Evolutionary conservation across 53 echinoderm and acorn worm species (phyloP).

Genomic region (Henricia sp.): DNA sequence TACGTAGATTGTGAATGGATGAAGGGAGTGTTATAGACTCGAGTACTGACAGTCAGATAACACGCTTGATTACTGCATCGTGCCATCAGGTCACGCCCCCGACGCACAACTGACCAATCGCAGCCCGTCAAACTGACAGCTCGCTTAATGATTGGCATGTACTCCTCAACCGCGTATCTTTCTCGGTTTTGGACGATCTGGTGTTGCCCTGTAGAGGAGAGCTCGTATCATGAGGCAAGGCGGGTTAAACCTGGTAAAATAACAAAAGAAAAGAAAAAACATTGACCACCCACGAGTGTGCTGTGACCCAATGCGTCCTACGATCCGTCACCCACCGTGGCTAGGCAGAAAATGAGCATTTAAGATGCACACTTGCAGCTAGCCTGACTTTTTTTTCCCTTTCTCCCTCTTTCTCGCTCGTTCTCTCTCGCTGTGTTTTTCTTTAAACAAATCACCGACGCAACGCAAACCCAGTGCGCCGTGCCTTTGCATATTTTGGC

Average conservation of each 20-base stretch:
- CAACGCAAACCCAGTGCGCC: slow-evolving; percentile 50
- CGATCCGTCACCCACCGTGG: slow-evolving; percentile 17
- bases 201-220: slow-evolving; percentile 21
- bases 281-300: slow-evolving; percentile 44
- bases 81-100: slow-evolving; percentile 68
- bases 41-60: slow-evolving; percentile 15
- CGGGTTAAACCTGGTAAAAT: slow-evolving; percentile 48
- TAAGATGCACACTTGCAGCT: slow-evolving; percentile 68
- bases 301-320: slow-evolving; percentile 10
- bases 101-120: slow-evolving; percentile 49
- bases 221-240: slow-evolving; percentile 17
- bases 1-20: too few relatives aligned
- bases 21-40: too few relatives aligned
- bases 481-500: slow-evolving; percentile 78
- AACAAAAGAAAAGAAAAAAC: slow-evolving; percentile 13
- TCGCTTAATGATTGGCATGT: slow-evolving; percentile 51
- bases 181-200: background rate
- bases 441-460: slow-evolving; percentile 56
- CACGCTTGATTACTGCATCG: slow-evolving; percentile 33
- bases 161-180: slow-evolving; percentile 16
- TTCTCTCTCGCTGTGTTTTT: background rate
- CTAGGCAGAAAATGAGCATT: slow-evolving; percentile 75
- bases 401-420: background rate
- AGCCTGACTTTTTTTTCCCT: too few relatives aligned
- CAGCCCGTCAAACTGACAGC: slow-evolving; percentile 27